A percentile compares a stretch with the other conserved stretches of the same genome.
Conservation (phyloP, 2,797 vertebrate species). For the Poeciliopsis turneri region DNA sequence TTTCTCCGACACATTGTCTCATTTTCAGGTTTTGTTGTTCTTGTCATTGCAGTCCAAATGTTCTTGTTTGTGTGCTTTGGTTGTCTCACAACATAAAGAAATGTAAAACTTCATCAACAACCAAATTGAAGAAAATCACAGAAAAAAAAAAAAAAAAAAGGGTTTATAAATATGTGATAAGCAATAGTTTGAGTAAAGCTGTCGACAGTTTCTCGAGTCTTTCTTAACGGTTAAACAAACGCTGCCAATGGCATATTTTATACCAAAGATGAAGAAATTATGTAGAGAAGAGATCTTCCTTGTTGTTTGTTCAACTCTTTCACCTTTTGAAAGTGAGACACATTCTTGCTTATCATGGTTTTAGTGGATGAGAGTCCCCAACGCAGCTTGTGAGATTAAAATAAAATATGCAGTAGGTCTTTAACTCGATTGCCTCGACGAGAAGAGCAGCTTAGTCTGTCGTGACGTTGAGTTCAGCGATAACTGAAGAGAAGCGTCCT, state of each 20-base stretch:
- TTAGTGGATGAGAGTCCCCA: conserved; percentile 50
- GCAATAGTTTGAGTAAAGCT: conserved; percentile 99
- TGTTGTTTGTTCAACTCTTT: conserved; percentile 49
- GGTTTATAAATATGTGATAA: conserved; percentile 87
- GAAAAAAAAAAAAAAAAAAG: conserved; percentile 49
- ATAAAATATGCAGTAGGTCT: conserved; percentile 62
- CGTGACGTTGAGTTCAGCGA: conserved; percentile 22
- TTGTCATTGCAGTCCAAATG: conserved; percentile 87
- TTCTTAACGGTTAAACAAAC: conserved; percentile 96
- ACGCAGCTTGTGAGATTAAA: conserved; percentile 59
- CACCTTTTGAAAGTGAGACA: conserved; percentile 41
- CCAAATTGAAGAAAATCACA: conserved; percentile 27
- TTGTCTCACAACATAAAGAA: conserved; percentile 91
- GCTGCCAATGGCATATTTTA: conserved; percentile 98
- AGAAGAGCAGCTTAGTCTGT: conserved; percentile 29
- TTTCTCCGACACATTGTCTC: conserved; percentile 87
- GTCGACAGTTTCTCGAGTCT: conserved; percentile 98
- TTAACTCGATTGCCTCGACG: conserved; percentile 54
- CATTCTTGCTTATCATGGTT: conserved; percentile 59
- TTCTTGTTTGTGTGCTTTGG: conserved; percentile 91
- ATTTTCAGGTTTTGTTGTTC: conserved; percentile 9
- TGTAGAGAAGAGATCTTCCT: conserved; percentile 86
- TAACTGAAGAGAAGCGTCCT: conserved; percentile 12
- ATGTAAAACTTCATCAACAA: conserved; percentile 59
- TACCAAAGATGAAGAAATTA: conserved; percentile 99